phyloP scores from a whole-genome alignment of 2,113 vertebrate genomes.

The Cnemophilus loriae region DNA sequence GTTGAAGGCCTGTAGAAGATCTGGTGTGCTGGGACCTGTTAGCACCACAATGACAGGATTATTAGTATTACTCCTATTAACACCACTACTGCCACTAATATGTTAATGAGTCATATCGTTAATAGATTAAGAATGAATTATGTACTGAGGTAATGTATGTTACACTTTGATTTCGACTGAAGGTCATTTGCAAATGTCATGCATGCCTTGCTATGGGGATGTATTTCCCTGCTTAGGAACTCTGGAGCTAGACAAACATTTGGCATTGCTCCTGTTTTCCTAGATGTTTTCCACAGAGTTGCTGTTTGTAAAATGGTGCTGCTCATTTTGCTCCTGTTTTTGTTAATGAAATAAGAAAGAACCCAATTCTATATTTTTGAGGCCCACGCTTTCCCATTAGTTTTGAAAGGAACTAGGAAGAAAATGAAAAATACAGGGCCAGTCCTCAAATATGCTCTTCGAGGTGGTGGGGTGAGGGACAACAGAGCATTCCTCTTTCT shows the following conservation, averaged over 20 bases:
- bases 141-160: neutral
- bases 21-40: neutral
- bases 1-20: neutral
- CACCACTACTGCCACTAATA: neutral
- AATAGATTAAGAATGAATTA: slow-evolving; percentile 51
- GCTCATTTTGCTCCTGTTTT: neutral
- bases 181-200: slow-evolving; percentile 3
- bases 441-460: neutral
- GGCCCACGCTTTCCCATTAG: neutral
- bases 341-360: neutral
- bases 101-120: slow-evolving; percentile 41
- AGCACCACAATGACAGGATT: neutral
- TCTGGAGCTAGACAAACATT: neutral
- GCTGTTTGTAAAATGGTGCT: neutral
- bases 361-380: neutral
- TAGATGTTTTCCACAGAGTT: neutral
- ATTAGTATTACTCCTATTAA: slow-evolving; percentile 6
- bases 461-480: neutral
- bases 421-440: neutral
- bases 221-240: neutral
- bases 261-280: slow-evolving; percentile 25
- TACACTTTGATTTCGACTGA: neutral
- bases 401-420: neutral
- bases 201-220: neutral
- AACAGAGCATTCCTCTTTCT: neutral